Evolutionary conservation across 2,888 invertebrate genomes (phyloP), one percentile per base, ranked within the genome.

Genomic region (Chorisops tibialis): DNA sequence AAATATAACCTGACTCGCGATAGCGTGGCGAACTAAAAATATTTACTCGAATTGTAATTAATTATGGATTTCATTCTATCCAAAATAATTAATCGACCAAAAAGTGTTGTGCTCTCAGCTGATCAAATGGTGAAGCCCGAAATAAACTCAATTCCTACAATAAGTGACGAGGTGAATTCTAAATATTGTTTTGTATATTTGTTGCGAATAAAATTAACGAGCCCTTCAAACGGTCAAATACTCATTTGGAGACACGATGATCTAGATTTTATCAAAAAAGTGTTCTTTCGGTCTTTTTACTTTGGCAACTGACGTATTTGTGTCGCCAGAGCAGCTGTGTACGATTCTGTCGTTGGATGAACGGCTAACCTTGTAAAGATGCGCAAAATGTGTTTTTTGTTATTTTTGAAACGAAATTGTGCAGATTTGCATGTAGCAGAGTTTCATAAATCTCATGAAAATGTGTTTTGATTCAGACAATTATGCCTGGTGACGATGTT

Each of bases 51-150:
- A 51, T 18, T 38, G 6, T 35, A 14, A 2, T 43, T 47, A 61
- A 50, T 49, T 58, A 77, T 77, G 77, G 74, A 77, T 69, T 77
- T 77, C 47, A 41, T 66, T 67, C 69, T 77, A 68, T 72, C 76
- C 12, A 76, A 74, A 68, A 67, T 77, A 16, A 74, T 77, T 54
- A 74, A 73, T 67, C 73, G 76, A 45, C 72, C 77, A 43, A 71
- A 69, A 59, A 75, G 74, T 70, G 68, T 72, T 63, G 66, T 68
- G 38, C 49, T 70, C 59, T 68, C 63, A 63, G 66, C 64, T 60
- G 67, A 68, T 54, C 62, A 63, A 65, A 63, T 64, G 47, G 59
- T 22, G 12, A 14, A 30, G 21, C 39, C n/a, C 37, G 50, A 50
- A n/a, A 37, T 16, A 7, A 52, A 49, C 12, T 24, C 22, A 7